Evolutionary conservation across 2,797 vertebrate species (phyloP).

Genomic region (Pteropus rufus): DNA sequence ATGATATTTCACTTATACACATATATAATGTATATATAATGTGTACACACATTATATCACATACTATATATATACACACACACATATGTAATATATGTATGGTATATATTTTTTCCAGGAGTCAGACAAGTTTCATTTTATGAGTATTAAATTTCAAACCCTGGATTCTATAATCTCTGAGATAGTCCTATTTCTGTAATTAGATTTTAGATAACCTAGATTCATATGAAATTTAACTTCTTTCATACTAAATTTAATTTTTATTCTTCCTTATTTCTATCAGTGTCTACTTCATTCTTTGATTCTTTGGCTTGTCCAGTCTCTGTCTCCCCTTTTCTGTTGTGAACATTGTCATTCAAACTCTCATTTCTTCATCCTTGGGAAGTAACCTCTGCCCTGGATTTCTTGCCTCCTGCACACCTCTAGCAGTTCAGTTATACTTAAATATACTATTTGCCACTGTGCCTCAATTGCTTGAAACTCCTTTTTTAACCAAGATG

Average conservation of each 20-base stretch:
- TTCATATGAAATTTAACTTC: background rate
- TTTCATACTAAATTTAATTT: background rate
- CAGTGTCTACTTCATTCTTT: background rate
- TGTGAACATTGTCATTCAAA: background rate
- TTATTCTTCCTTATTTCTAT: background rate
- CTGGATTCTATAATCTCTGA: background rate
- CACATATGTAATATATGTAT: background rate
- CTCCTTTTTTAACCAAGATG: background rate
- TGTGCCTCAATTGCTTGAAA: background rate
- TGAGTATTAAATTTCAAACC: background rate
- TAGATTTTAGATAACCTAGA: background rate
- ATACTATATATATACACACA: background rate
- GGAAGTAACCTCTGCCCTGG: background rate
- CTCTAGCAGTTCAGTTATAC: background rate
- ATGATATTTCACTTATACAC: background rate
- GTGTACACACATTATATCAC: background rate
- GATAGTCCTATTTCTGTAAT: background rate
- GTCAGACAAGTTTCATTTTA: background rate
- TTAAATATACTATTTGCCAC: too few species aligned
- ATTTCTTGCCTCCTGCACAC: background rate
- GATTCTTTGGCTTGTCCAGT: background rate
- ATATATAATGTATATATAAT: background rate
- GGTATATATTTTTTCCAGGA: background rate
- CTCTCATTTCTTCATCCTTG: background rate
- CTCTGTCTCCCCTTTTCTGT: background rate